Conservation (phyloP, 2,113 vertebrate species). For the Rhinogobius similis region DNA sequence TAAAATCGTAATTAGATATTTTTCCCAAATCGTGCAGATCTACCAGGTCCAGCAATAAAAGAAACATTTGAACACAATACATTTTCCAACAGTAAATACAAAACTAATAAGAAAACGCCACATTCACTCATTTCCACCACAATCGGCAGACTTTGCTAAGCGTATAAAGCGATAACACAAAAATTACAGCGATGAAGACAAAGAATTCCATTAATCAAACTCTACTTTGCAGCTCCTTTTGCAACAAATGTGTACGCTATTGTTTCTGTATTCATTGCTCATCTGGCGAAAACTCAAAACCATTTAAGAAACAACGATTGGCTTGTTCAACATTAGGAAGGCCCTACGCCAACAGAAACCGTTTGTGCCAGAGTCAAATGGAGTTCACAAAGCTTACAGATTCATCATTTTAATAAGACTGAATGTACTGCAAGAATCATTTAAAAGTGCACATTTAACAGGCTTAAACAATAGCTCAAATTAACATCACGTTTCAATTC, state of each 20-base stretch:
- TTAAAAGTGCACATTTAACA: not conserved
- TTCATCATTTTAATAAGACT: constrained; percentile 50
- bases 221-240: constrained; percentile 13
- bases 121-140: constrained; percentile 16
- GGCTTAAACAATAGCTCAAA: not conserved
- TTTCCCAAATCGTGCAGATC: too few species aligned
- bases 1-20: too few species aligned
- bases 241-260: constrained; percentile 11
- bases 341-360: constrained; percentile 38
- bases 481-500: not conserved
- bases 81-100: constrained; percentile 20
- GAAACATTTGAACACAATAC: constrained; percentile 9
- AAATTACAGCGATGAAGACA: constrained; percentile 1
- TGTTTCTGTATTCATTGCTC: constrained; percentile 20
- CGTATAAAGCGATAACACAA: constrained; percentile 20
- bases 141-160: constrained; percentile 5
- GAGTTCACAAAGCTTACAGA: constrained; percentile 40
- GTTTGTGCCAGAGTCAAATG: constrained; percentile 42
- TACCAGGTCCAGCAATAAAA: constrained; percentile 2
- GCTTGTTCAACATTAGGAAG: constrained; percentile 31
- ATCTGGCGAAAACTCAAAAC: constrained; percentile 42
- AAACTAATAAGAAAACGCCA: constrained; percentile 18
- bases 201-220: constrained; percentile 6
- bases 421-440: not conserved
- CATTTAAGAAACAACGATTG: constrained; percentile 48